Percentiles rank a stretch among this genome's conserved stretches.
Conservation (phyloP, 2,797 vertebrate genomes). For the Coracias cyanogaster region DNA sequence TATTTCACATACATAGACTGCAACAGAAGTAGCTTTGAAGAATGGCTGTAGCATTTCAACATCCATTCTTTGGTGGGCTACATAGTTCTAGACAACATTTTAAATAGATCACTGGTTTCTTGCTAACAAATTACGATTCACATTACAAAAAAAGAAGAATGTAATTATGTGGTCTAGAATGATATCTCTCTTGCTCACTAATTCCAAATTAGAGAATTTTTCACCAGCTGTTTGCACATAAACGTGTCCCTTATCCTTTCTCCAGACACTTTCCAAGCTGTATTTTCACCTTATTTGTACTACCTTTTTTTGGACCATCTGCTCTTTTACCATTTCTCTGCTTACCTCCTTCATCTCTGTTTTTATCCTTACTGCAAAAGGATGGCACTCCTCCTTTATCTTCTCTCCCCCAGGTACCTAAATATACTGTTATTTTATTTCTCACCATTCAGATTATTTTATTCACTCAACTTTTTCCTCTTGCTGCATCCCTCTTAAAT, state of each 20-base stretch:
- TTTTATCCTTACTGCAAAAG: not conserved
- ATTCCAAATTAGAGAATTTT: not conserved
- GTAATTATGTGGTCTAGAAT: not conserved
- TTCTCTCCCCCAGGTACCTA: not conserved
- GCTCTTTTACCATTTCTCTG: not conserved
- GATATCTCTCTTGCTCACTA: not conserved
- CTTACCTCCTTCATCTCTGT: not conserved
- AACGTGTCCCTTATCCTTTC: not conserved
- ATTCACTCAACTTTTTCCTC: not conserved
- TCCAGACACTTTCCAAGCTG: not conserved
- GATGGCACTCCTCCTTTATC: not conserved
- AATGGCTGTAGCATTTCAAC: not conserved
- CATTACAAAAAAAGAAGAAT: not conserved
- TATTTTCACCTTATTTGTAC: not conserved
- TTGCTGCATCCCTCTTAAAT: not conserved
- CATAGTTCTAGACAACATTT: not conserved
- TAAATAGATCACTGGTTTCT: not conserved
- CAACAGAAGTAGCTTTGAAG: not conserved
- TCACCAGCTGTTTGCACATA: not conserved
- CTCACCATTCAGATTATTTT: not conserved
- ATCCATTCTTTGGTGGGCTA: not conserved
- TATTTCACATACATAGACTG: not conserved
- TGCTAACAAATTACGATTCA: not conserved
- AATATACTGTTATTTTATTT: not conserved
- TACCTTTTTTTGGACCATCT: not conserved